A percentile compares a stretch with the other conserved stretches of the same genome.
Evolutionary conservation across 2,797 vertebrate genomes (phyloP).

Genomic region (Aeoliscus strigatus): DNA sequence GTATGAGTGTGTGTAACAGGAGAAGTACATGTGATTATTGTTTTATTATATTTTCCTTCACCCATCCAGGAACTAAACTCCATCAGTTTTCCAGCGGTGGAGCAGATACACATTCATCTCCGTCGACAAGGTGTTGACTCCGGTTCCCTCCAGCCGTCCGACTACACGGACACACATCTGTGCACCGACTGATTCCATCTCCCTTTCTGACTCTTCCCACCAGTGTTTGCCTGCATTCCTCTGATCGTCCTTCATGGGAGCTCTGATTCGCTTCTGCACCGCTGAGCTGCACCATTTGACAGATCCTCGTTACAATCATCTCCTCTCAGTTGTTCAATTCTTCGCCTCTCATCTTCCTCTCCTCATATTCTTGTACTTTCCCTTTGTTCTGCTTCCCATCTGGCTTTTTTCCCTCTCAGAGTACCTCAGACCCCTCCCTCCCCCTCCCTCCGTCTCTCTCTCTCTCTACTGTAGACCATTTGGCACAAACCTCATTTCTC

Average conservation of each 20-base stretch:
- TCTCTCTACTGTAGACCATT: conserved; percentile 61
- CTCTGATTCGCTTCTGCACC: conserved; percentile 28
- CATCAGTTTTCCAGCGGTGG: too few species aligned
- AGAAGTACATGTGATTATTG: too few species aligned
- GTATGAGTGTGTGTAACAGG: too few species aligned
- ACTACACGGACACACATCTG: conserved; percentile 46
- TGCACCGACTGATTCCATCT: too few species aligned
- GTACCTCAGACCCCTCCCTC: conserved; percentile 25
- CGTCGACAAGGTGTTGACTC: too few species aligned
- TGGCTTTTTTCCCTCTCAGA: conserved; percentile 33
- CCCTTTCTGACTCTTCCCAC: conserved; percentile 32
- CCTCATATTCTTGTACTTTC: conserved; percentile 43
- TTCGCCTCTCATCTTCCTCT: conserved; percentile 54
- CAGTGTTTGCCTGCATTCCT: conserved; percentile 32
- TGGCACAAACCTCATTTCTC: conserved; percentile 62
- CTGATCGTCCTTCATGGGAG: conserved; percentile 36
- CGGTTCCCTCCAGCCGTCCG: too few species aligned
- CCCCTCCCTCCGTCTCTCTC: too few species aligned
- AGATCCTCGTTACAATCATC: conserved; percentile 58
- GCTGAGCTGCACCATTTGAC: conserved; percentile 42
- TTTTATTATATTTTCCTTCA: too few species aligned
- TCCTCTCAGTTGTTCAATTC: conserved; percentile 50
- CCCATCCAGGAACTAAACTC: too few species aligned
- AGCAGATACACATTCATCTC: too few species aligned
- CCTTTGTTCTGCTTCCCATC: conserved; percentile 62